Base-by-base conservation (phyloP, 2,113 vertebrate species). In the Cyprinodon brontotheroides region DNA sequence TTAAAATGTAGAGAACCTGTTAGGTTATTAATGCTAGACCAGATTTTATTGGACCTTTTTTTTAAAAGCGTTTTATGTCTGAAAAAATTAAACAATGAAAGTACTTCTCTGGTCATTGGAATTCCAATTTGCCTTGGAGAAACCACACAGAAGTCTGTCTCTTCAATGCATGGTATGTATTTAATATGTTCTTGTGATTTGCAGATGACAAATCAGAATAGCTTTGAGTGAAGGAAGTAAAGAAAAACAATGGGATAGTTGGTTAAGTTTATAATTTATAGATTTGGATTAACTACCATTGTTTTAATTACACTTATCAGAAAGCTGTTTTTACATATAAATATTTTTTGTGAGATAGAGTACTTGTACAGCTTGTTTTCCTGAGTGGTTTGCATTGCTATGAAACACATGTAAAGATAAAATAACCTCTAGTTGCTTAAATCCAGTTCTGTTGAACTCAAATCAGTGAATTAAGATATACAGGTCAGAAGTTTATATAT, bases 111-210 rank as follows among this genome's bases (percentile, higher is more conserved):
- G 39, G 7, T 0, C 0, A 4, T 3, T 57, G 50, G 65, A 65
- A 37, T 45, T 75, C 62, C 75, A 53, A 70, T 45, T 75, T 57
- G 37, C 11, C 57, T 50, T 9, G n/a, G 39, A 70, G 12, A 61
- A 6, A 68, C 65, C 11, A 41, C 43, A 38, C 67, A 70, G 6
- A 11, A 2, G 10, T 74, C 57, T 40, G 4, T 71, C 63, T 86
- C 80, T 22, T 65, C 77, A 22, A 72, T 50, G 45, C 50, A 69
- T 10, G 89, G 89, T 90, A 89, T 60, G 85, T 11, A 50, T 10
- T 7, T 66, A 43, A 7, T 22, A 13, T 20, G 3, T 15, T 6
- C 66, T 7, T 15, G 39, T 17, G 17, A 13, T 6, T 20, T 8
- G 15, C 47, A 41, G 50, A 40, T 20, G 14, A 67, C 39, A 36